These are phyloP conservation scores for Agrochola circellaris DNA, from an alignment of 2,888 invertebrate species.

Conservation along the genomic window DNA sequence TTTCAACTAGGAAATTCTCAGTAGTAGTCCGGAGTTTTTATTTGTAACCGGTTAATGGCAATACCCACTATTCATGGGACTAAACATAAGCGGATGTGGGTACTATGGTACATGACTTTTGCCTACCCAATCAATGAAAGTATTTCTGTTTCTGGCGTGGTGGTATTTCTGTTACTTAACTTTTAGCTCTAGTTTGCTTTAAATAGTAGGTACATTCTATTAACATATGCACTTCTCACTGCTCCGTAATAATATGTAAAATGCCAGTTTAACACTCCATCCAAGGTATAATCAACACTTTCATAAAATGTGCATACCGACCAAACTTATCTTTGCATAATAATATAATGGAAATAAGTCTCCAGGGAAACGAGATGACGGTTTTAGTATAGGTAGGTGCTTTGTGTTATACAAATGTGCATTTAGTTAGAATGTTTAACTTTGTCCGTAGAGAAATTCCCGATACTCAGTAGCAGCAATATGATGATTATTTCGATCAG, in stretches of 20 bases:
- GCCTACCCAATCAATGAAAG: neutral
- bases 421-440: neutral
- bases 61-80: neutral
- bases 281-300: conserved; percentile 6
- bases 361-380: neutral
- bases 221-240: neutral
- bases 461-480: neutral
- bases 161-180: neutral
- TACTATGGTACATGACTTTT: no score
- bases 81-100: neutral
- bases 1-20: neutral
- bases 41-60: neutral
- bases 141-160: no score
- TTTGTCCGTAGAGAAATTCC: neutral
- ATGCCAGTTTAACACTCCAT: neutral
- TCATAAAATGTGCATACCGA: conserved; percentile 24
- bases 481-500: neutral
- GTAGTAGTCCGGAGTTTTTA: neutral
- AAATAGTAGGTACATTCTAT: conserved; percentile 1
- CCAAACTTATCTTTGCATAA: conserved; percentile 15
- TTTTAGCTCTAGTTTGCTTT: neutral
- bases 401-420: neutral
- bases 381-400: neutral
- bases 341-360: conserved; percentile 12
- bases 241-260: conserved; percentile 26